Evolutionary conservation across 2,797 vertebrate genomes (phyloP), one percentile per base, ranked within the genome.

Genomic region (Sardinella longiceps): DNA sequence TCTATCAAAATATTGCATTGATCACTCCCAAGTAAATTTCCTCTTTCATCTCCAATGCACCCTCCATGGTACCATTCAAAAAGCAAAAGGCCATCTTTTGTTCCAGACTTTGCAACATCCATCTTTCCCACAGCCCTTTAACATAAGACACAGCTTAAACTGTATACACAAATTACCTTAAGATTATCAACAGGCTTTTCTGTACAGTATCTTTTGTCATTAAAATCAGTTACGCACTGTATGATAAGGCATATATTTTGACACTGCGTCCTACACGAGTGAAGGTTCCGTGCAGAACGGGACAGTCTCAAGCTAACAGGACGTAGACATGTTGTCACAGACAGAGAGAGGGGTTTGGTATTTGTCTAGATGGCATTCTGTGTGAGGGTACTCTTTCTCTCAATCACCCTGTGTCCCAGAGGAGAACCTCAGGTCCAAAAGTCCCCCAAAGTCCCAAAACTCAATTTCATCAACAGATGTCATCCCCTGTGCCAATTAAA

Each of bases 201-300:
- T 90, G 90, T 91, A 91, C 91, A 91, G 91, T 83, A 88, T 81
- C 85, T 90, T 88, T 91, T 92, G 88, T 94, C 92, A 91, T 89
- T 90, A 81, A 86, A 88, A 89, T 90, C 87, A 83, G 88, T 86
- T 88, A 63, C 12, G n/a, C n/a, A n/a, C n/a, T n/a, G 39, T 77
- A 63, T 74, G 63, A 91, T 94, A 94, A 95, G 93, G 93, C 93
- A 92, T 93, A 92, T 93, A 90, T 91, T 77, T 91, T 92, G 89
- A 91, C 91, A 90, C 89, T 89, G 91, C 89, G 89, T 88, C 39
- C 58, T 12, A 74, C 66, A 20, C 51, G 85, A 91, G 91, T 88
- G 89, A 92, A 92, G 87, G 90, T 93, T 91, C 93, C 89, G 92
- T 90, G 91, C 91, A 92, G 92, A 91, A 90, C 92, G 90, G 58